Conservation (phyloP, 2,113 vertebrate genomes). For the Lagenorhynchus albirostris region DNA sequence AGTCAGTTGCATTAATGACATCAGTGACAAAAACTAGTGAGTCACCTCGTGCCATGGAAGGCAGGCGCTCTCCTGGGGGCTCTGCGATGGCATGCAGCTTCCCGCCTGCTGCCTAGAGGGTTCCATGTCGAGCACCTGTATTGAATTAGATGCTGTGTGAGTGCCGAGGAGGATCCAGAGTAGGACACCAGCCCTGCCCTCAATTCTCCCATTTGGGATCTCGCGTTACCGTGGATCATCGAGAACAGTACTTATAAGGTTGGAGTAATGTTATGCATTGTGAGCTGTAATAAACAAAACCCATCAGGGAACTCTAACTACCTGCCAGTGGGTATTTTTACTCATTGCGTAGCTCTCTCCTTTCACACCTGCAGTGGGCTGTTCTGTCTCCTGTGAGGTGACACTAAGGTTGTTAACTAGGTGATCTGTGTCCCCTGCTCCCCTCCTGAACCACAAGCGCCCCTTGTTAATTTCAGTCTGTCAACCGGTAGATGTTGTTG, state of each 20-base stretch:
- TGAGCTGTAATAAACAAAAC: not conserved
- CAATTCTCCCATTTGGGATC: not conserved
- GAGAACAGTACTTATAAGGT: not conserved
- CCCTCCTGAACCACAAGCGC: not conserved
- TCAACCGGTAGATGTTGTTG: not conserved
- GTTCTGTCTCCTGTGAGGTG: not conserved
- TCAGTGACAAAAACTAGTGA: not conserved
- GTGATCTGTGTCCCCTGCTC: not conserved
- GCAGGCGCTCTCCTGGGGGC: not conserved
- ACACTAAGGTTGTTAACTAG: constrained; percentile 15
- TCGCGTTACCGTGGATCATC: not conserved
- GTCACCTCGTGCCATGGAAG: not conserved
- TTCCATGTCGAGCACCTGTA: not conserved
- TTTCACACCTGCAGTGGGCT: not conserved
- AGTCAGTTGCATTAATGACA: not conserved
- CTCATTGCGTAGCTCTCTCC: not conserved
- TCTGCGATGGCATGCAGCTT: not conserved
- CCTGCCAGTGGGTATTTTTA: not conserved
- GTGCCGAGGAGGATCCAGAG: not conserved
- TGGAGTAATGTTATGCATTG: not conserved
- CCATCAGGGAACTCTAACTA: not conserved
- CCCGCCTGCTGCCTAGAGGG: not conserved
- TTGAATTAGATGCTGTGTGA: not conserved
- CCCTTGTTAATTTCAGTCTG: not conserved
- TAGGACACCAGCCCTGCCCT: not conserved